phyloP scores from a whole-genome alignment of 2,888 invertebrate species.

The Drosophila yooni region DNA sequence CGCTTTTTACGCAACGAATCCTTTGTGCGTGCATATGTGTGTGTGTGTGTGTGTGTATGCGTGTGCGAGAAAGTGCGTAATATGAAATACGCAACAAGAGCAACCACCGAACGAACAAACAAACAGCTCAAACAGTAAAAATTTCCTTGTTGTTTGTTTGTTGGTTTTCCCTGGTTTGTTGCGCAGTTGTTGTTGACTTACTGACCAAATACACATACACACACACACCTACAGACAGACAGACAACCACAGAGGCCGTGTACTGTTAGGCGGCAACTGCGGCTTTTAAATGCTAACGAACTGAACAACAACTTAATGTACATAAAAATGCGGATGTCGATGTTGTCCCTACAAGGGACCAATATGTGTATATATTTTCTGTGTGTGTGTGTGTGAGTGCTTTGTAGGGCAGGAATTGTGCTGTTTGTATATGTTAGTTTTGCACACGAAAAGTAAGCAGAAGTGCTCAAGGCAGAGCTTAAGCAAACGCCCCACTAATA shows the following conservation, averaged over 20 bases:
- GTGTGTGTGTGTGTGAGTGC: slow-evolving; percentile 11
- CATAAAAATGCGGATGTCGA: slow-evolving; percentile 45
- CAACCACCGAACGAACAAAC: slow-evolving; percentile 43
- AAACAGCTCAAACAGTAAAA: slow-evolving; percentile 27
- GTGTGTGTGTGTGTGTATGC: slow-evolving; percentile 8
- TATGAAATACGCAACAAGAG: slow-evolving; percentile 43
- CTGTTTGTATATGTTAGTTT: slow-evolving; percentile 17
- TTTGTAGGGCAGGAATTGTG: slow-evolving; percentile 52
- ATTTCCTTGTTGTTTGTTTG: slow-evolving; percentile 27
- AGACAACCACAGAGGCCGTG: slow-evolving; percentile 7
- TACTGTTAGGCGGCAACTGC: slow-evolving; percentile 30
- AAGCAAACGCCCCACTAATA: neutral
- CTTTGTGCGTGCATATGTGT: slow-evolving; percentile 2
- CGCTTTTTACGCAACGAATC: slow-evolving; percentile 70
- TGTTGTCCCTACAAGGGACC: slow-evolving; percentile 26
- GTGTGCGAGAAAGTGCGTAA: slow-evolving; percentile 62
- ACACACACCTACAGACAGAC: neutral
- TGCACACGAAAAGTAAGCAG: slow-evolving; percentile 16
- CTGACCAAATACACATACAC: slow-evolving; percentile 56
- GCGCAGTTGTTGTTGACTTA: slow-evolving; percentile 63
- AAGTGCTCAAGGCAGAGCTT: neutral
- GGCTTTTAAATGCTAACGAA: slow-evolving; percentile 35
- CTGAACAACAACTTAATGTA: slow-evolving; percentile 46
- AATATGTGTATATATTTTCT: slow-evolving; percentile 19
- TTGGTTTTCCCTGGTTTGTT: slow-evolving; percentile 37